Conservation (phyloP, 2,113 vertebrate species). For the Rhabdornis inornatus region DNA sequence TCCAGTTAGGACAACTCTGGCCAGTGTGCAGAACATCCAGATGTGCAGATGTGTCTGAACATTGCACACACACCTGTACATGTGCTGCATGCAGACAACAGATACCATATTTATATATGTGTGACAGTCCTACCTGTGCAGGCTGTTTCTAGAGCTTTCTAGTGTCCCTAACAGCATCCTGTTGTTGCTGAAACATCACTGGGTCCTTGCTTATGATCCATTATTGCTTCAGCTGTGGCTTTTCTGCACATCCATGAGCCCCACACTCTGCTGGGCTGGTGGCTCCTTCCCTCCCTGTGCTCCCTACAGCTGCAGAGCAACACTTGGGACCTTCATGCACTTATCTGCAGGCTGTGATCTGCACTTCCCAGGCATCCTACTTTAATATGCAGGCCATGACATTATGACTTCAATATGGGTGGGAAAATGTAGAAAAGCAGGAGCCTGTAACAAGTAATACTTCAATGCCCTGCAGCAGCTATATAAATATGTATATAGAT, state of each 20-base stretch:
- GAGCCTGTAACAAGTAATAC: conserved; percentile 36
- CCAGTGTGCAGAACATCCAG: neutral
- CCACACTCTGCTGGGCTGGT: neutral
- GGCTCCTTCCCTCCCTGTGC: neutral
- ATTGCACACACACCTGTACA: neutral
- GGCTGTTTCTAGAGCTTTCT: neutral
- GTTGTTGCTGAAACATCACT: neutral
- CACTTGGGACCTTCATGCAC: neutral
- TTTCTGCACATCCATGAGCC: neutral
- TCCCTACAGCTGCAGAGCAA: neutral
- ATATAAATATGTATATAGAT: neutral
- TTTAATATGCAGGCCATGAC: conserved; percentile 43
- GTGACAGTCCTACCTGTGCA: neutral
- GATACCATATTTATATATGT: neutral
- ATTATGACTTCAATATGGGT: conserved; percentile 61
- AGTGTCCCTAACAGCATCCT: neutral
- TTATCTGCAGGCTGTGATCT: neutral
- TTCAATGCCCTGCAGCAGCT: conserved; percentile 64
- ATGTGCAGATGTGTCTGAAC: neutral
- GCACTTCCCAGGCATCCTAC: neutral
- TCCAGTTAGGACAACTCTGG: neutral
- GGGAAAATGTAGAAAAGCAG: conserved; percentile 66
- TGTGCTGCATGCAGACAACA: neutral
- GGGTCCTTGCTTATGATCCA: neutral
- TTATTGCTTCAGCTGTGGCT: fast-evolving